These are phyloP conservation scores for Dilophus febrilis DNA, from an alignment of 2,888 invertebrate species.

Conservation along the genomic window DNA sequence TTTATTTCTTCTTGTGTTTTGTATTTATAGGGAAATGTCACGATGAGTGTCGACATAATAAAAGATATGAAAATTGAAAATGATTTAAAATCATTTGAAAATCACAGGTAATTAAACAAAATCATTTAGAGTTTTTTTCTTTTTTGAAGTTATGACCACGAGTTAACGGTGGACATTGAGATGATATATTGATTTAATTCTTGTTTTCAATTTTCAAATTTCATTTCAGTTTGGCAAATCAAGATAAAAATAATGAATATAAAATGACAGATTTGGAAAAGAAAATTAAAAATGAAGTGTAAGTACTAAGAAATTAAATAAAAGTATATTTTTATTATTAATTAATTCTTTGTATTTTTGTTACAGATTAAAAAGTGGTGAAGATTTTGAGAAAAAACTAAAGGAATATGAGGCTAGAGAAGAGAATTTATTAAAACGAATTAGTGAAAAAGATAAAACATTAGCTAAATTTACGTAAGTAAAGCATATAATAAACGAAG, in stretches of 20 bases:
- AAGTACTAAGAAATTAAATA: slow-evolving; percentile 11
- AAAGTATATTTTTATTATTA: not conserved
- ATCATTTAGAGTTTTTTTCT: too few relatives aligned
- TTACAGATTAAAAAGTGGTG: slow-evolving; percentile 7
- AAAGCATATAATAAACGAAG: too few relatives aligned
- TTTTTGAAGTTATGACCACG: too few relatives aligned
- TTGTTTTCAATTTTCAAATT: slow-evolving; percentile 1
- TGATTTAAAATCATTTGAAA: slow-evolving; percentile 27
- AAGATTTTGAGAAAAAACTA: slow-evolving; percentile 29
- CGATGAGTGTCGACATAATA: slow-evolving; percentile 31
- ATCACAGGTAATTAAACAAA: slow-evolving; percentile 9
- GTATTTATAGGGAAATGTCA: slow-evolving; percentile 23
- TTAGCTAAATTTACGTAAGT: slow-evolving; percentile 27
- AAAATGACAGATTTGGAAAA: slow-evolving; percentile 31
- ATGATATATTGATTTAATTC: too few relatives aligned
- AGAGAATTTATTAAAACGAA: slow-evolving; percentile 28
- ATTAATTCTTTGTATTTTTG: not conserved
- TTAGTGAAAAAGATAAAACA: slow-evolving; percentile 30
- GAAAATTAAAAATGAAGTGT: slow-evolving; percentile 31
- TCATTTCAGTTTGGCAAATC: slow-evolving; percentile 16
- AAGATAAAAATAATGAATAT: slow-evolving; percentile 26
- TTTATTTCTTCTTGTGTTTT: slow-evolving; percentile 3
- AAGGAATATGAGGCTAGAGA: slow-evolving; percentile 29
- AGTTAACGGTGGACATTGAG: too few relatives aligned
- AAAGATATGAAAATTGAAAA: slow-evolving; percentile 24